Evolutionary conservation across 2,888 invertebrate genomes (phyloP).

Genomic region (Acleris holmiana): DNA sequence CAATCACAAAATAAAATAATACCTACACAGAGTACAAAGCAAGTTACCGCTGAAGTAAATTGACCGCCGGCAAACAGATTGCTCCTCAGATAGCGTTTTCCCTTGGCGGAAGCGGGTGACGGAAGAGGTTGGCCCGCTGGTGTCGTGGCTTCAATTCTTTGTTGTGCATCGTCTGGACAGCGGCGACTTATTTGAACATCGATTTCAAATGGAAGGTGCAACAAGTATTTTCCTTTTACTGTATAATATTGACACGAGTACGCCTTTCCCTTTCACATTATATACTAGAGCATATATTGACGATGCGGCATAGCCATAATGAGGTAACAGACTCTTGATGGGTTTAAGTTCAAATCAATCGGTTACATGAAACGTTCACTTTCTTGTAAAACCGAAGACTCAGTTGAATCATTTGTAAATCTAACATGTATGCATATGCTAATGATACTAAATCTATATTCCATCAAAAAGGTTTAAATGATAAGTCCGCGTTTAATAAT

Average conservation of each 20-base stretch:
- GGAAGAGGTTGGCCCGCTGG: slow-evolving; percentile 29
- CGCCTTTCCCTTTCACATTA: no score
- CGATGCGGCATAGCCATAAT: no score
- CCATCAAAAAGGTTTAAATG: no score
- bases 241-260: neutral
- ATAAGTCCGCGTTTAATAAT: no score
- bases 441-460: no score
- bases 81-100: slow-evolving; percentile 32
- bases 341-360: no score
- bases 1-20: slow-evolving; percentile 6
- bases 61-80: slow-evolving; percentile 30
- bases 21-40: neutral
- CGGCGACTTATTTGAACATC: neutral
- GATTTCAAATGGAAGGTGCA: neutral
- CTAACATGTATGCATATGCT: no score
- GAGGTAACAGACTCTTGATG: no score
- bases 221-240: neutral
- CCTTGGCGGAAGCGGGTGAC: slow-evolving; percentile 27
- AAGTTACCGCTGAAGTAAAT: slow-evolving; percentile 10
- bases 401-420: no score
- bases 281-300: no score
- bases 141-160: slow-evolving; percentile 19
- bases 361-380: no score
- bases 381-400: no score
- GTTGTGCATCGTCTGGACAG: neutral